Conservation (phyloP, 2,113 vertebrate genomes). For the Propithecus coquereli region DNA sequence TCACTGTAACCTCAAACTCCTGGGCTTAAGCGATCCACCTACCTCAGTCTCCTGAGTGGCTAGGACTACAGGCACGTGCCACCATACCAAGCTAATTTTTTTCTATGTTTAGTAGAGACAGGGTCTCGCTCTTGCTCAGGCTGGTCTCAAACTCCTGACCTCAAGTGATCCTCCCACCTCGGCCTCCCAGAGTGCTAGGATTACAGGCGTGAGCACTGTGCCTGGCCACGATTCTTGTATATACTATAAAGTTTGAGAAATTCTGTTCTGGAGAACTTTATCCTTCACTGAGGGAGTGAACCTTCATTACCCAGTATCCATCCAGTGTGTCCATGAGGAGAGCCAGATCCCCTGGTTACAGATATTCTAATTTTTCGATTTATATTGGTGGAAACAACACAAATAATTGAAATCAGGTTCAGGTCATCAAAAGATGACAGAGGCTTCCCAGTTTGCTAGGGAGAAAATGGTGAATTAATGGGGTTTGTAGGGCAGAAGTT, state of each 20-base stretch:
- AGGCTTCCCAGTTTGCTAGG: not conserved
- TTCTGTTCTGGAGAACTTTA: not conserved
- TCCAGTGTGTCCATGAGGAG: not conserved
- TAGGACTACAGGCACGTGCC: no score
- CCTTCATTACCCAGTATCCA: not conserved
- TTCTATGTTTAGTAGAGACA: no score
- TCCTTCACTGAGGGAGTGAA: not conserved
- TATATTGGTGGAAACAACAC: not conserved
- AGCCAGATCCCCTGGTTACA: not conserved
- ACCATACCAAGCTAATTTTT: no score
- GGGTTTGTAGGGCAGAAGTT: not conserved
- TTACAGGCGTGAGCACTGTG: no score
- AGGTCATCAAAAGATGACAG: not conserved
- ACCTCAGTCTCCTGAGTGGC: no score
- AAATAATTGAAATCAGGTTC: not conserved
- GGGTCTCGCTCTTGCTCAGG: no score
- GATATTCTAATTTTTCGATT: not conserved
- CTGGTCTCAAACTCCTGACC: no score
- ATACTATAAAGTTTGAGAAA: not conserved
- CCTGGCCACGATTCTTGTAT: no score
- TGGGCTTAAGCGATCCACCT: no score
- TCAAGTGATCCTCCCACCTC: no score
- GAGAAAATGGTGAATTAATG: not conserved
- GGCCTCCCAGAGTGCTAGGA: no score
- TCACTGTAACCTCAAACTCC: no score